These are phyloP conservation scores for Melitaea athalia DNA, from an alignment of 2,888 invertebrate genomes.

Conservation along the genomic window DNA sequence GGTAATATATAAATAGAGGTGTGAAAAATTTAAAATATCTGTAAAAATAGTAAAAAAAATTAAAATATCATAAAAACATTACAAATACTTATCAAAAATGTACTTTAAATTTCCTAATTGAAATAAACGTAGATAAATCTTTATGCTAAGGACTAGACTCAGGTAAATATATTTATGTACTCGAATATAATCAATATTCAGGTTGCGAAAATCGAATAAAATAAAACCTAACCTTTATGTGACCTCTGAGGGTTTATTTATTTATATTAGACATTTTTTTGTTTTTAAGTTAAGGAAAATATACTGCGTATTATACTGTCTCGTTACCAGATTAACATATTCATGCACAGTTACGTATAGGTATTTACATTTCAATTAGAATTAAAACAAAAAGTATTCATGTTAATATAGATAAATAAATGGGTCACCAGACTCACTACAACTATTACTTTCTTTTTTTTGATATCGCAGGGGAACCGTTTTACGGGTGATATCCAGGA, in stretches of 20 bases:
- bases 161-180: background rate
- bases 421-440: no score
- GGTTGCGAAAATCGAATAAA: conserved; percentile 1
- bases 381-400: background rate
- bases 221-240: conserved; percentile 22
- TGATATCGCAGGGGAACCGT: no score
- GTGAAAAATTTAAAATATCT: no score
- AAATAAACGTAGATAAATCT: no score
- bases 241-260: conserved; percentile 4
- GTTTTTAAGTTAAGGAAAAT: background rate
- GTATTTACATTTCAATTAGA: background rate
- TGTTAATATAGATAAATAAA: no score
- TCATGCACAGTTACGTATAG: background rate
- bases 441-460: no score
- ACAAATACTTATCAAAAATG: no score
- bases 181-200: conserved; percentile 19
- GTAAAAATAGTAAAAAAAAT: no score
- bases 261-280: conserved; percentile 6
- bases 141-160: background rate
- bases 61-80: no score
- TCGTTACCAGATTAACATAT: background rate
- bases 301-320: background rate
- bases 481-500: no score
- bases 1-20: no score
- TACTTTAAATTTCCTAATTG: no score